Conservation (phyloP, 2,113 vertebrate species). For the Amazona guildingii region DNA sequence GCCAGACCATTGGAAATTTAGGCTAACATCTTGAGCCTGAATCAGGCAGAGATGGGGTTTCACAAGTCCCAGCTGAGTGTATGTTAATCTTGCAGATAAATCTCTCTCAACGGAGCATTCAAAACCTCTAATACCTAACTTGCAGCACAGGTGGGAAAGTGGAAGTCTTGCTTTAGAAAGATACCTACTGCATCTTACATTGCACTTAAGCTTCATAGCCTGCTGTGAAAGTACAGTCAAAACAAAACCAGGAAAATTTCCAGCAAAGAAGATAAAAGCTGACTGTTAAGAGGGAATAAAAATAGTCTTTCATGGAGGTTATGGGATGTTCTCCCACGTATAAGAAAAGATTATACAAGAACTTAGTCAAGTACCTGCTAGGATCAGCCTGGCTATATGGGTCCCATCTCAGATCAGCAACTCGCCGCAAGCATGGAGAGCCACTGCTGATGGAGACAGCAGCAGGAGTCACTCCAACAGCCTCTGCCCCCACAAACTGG, state of each 20-base stretch:
- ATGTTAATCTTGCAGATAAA: neutral
- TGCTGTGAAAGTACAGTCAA: neutral
- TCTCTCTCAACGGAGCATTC: neutral
- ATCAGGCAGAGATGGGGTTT: neutral
- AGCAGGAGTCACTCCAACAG: rapidly evolving
- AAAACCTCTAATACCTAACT: neutral
- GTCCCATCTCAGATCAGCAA: neutral
- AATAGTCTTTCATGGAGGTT: neutral
- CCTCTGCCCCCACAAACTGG: neutral
- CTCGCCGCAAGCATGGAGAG: rapidly evolving
- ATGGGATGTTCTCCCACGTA: neutral
- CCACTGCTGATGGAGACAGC: rapidly evolving
- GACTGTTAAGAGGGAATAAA: neutral
- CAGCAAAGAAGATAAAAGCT: neutral
- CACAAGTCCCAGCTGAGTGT: neutral
- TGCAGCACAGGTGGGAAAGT: neutral
- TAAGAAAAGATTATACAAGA: neutral
- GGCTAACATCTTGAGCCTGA: neutral
- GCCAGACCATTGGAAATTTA: neutral
- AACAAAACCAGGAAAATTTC: neutral
- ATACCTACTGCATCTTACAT: rapidly evolving
- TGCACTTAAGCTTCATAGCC: neutral
- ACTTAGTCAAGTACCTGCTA: neutral
- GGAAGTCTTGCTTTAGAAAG: neutral
- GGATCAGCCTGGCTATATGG: neutral